These are phyloP conservation scores for Tenthredo scrophulariae DNA, from an alignment of 2,888 invertebrate genomes.

Conservation along the genomic window DNA sequence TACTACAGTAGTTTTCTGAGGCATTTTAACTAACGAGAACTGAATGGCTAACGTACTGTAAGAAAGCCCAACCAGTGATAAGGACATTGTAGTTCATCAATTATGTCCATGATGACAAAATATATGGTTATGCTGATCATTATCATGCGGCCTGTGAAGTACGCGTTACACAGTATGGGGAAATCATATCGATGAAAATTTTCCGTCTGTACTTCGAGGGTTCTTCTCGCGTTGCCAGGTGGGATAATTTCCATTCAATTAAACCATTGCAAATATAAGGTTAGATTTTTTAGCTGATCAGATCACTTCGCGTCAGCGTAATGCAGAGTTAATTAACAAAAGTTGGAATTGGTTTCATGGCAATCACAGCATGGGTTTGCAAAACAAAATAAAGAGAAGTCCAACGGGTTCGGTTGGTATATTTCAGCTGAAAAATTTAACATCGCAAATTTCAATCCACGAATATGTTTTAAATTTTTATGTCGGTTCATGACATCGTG, in stretches of 20 bases:
- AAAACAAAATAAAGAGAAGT: neutral
- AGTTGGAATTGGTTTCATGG: conserved; percentile 13
- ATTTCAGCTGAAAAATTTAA: neutral
- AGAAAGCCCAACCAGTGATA: conserved; percentile 15
- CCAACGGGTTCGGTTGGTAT: neutral
- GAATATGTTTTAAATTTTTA: neutral
- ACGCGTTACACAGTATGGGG: neutral
- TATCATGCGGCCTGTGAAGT: conserved; percentile 6
- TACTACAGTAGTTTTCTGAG: neutral
- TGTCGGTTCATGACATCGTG: neutral
- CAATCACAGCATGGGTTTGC: neutral
- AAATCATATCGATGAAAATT: neutral
- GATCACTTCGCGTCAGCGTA: neutral
- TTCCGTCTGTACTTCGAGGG: neutral
- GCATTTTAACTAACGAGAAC: neutral
- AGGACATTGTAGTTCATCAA: conserved; percentile 30
- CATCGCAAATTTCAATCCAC: neutral
- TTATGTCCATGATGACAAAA: conserved; percentile 5
- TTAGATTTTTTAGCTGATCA: neutral
- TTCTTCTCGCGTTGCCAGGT: neutral
- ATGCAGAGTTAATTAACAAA: conserved; percentile 7
- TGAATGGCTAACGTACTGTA: conserved; percentile 3
- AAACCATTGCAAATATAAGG: neutral
- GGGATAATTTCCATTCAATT: neutral
- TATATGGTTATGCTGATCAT: conserved; percentile 42